Percentiles rank a stretch among this genome's conserved stretches.
phyloP scores from a whole-genome alignment of 2,888 invertebrate species.

The Dolichomitus sp. region DNA sequence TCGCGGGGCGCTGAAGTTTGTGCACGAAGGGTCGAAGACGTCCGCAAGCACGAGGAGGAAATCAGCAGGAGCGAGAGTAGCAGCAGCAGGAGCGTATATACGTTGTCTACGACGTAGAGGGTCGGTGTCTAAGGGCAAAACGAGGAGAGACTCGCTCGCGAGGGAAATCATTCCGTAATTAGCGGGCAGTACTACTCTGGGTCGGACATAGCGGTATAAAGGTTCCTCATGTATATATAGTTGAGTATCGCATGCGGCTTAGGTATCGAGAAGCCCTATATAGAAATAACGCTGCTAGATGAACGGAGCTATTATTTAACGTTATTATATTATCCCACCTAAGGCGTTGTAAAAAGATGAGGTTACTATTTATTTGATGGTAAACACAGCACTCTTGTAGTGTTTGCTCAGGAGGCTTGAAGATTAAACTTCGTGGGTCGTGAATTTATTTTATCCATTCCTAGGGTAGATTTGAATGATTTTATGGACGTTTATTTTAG shows the following conservation, averaged over 20 bases:
- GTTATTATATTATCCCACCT: slow-evolving; percentile 63
- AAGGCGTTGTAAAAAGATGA: slow-evolving; percentile 45
- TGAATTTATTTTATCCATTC: slow-evolving; percentile 4
- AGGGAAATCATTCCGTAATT: slow-evolving; percentile 68
- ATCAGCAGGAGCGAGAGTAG: slow-evolving; percentile 6
- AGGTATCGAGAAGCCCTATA: slow-evolving; percentile 60
- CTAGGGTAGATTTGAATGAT: neutral
- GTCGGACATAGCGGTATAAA: slow-evolving; percentile 67
- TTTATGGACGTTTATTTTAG: neutral
- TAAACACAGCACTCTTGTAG: neutral
- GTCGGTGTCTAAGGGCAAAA: slow-evolving; percentile 61
- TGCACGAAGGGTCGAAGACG: slow-evolving; percentile 63
- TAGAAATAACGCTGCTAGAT: slow-evolving; percentile 53
- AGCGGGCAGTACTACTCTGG: slow-evolving; percentile 64
- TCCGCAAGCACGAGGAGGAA: slow-evolving; percentile 52
- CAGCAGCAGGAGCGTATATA: neutral
- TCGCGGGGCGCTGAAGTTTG: slow-evolving; percentile 59
- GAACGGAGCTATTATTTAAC: slow-evolving; percentile 60
- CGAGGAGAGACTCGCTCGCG: slow-evolving; percentile 58
- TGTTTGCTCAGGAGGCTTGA: neutral
- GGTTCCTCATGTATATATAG: slow-evolving; percentile 54
- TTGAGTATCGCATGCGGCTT: slow-evolving; percentile 29
- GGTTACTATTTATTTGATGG: slow-evolving; percentile 21
- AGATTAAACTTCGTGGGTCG: neutral
- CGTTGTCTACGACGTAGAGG: slow-evolving; percentile 37